phyloP scores from a whole-genome alignment of 2,797 vertebrate species.

The Furcifer pardalis region DNA sequence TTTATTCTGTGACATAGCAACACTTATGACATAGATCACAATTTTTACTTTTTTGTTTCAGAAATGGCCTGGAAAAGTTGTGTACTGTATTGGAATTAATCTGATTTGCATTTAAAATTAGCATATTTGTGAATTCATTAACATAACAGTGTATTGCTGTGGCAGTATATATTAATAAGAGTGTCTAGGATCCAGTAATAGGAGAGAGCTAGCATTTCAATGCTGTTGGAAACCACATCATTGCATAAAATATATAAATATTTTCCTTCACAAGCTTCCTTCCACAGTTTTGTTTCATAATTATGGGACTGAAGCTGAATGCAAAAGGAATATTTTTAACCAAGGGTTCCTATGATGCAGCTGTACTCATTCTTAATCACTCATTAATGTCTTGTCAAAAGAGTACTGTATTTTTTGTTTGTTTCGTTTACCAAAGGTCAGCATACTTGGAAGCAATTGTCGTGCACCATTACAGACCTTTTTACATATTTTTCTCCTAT shows the following conservation, averaged over 20 bases:
- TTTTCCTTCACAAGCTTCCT: constrained; percentile 13
- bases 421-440: constrained; percentile 72
- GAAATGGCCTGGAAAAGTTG: background rate
- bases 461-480: constrained; percentile 69
- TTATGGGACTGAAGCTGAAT: constrained; percentile 40
- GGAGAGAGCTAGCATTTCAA: constrained; percentile 8
- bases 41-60: constrained; percentile 4
- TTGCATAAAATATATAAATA: background rate
- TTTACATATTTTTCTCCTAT: constrained; percentile 72
- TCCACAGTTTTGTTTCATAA: constrained; percentile 41
- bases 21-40: background rate
- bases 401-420: constrained; percentile 67
- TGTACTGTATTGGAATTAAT: background rate
- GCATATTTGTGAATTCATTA: background rate
- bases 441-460: constrained; percentile 76
- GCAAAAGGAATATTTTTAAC: constrained; percentile 64
- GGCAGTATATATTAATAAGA: constrained; percentile 13
- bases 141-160: background rate
- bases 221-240: background rate
- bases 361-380: constrained; percentile 75
- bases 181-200: constrained; percentile 23
- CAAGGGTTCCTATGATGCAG: constrained; percentile 68
- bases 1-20: no score
- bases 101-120: background rate
- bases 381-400: constrained; percentile 73